A percentile compares a stretch with the other conserved stretches of the same genome.
Evolutionary conservation across 2,113 vertebrate species (phyloP).

Genomic region (Zosterops japonicus): DNA sequence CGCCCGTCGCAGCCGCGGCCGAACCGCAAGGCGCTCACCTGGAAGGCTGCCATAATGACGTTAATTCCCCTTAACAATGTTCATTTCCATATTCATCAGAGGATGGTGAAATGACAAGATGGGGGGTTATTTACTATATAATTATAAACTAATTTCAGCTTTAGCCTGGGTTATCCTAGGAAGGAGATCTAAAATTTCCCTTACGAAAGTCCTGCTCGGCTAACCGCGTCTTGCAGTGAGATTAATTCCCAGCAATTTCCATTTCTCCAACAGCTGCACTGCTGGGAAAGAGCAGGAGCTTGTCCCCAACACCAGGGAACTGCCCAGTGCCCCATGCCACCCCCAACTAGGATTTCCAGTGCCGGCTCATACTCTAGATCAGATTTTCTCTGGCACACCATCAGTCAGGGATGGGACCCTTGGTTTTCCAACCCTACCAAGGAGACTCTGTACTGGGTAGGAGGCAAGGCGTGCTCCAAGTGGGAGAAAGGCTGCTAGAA

Average conservation of each 20-base stretch:
- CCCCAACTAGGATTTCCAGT: background rate
- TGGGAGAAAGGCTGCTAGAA: background rate
- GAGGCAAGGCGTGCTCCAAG: rapidly evolving
- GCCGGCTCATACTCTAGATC: background rate
- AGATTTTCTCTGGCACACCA: background rate
- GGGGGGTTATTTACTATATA: conserved; percentile 12
- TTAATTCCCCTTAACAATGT: conserved; percentile 29
- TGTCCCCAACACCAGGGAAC: background rate
- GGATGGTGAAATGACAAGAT: conserved; percentile 41
- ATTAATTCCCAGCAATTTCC: conserved; percentile 21
- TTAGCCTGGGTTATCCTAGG: conserved; percentile 29
- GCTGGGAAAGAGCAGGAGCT: conserved; percentile 12
- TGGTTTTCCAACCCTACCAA: background rate
- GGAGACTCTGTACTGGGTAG: background rate
- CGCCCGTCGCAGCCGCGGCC: background rate
- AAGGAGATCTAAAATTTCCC: conserved; percentile 57
- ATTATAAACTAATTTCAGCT: conserved; percentile 48
- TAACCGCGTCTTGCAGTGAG: background rate
- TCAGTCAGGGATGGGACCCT: background rate
- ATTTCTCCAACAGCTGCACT: conserved; percentile 30
- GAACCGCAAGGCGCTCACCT: conserved; percentile 21
- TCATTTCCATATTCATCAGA: conserved; percentile 42
- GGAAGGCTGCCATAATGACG: background rate
- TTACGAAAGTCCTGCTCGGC: conserved; percentile 24
- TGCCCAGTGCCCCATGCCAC: background rate